Evolutionary conservation across 2,888 invertebrate genomes (phyloP).

Genomic region (Halictus quadricinctus): DNA sequence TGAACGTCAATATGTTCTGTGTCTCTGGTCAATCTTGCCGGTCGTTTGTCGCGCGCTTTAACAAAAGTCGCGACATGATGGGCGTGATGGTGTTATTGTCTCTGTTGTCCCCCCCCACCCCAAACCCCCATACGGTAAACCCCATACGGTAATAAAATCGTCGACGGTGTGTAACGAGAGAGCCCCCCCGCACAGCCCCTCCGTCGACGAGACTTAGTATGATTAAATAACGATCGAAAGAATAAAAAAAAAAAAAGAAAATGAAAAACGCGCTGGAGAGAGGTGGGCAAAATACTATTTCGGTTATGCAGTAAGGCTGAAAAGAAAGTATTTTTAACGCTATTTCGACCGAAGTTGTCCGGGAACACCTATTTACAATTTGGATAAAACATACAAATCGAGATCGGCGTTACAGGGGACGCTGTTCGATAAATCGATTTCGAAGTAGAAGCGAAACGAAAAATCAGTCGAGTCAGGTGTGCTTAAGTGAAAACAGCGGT

Average conservation of each 20-base stretch:
- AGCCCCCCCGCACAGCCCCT: background rate
- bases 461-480: background rate
- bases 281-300: slow-evolving; percentile 68
- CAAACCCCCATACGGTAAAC: slow-evolving; percentile 11
- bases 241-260: background rate
- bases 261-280: slow-evolving; percentile 58
- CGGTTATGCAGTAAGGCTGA: slow-evolving; percentile 9
- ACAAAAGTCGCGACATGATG: slow-evolving; percentile 34
- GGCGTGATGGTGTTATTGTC: slow-evolving; percentile 18
- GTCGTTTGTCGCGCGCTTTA: slow-evolving; percentile 21
- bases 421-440: no score
- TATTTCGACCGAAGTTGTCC: background rate
- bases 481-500: background rate
- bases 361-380: background rate
- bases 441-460: background rate
- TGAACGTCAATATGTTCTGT: slow-evolving; percentile 31
- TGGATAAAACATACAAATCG: background rate
- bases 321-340: background rate
- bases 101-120: background rate
- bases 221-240: background rate
- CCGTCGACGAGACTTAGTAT: background rate
- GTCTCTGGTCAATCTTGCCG: slow-evolving; percentile 46
- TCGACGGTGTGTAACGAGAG: background rate
- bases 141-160: background rate
- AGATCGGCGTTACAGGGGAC: no score